Evolutionary conservation across 2,797 vertebrate species (phyloP).

Genomic region (Poecilia gillii): DNA sequence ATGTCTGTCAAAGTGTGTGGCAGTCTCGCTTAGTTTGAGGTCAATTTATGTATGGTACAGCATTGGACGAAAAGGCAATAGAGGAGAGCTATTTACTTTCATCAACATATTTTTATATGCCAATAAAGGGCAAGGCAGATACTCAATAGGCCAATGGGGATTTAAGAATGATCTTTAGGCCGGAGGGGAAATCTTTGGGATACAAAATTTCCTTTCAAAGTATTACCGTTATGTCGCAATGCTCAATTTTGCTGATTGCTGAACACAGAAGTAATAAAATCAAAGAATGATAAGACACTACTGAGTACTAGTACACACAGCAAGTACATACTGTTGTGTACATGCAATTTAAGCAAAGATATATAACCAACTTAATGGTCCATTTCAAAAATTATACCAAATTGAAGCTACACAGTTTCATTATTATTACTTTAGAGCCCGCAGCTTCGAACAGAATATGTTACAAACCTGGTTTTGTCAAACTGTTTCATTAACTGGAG

Average conservation of each 20-base stretch:
- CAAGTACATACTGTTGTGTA: background rate
- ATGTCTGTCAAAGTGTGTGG: too few relatives aligned
- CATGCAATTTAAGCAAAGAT: too few relatives aligned
- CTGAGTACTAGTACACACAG: background rate
- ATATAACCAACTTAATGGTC: too few relatives aligned
- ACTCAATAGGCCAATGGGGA: background rate
- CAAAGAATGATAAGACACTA: background rate
- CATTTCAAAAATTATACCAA: too few relatives aligned
- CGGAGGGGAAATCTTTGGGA: background rate
- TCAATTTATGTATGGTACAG: background rate
- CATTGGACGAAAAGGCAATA: background rate
- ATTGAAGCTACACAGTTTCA: too few relatives aligned
- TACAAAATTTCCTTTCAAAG: background rate
- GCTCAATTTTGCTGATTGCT: background rate
- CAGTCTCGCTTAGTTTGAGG: too few relatives aligned
- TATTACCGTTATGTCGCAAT: background rate
- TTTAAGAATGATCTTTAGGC: background rate
- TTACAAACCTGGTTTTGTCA: background rate
- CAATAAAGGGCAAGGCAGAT: background rate
- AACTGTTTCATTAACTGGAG: background rate
- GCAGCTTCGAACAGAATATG: background rate
- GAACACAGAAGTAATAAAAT: background rate
- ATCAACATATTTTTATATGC: background rate
- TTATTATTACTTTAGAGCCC: background rate
- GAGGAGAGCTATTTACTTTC: background rate